Conservation (phyloP, 2,797 vertebrate species). For the Pristis pectinata region DNA sequence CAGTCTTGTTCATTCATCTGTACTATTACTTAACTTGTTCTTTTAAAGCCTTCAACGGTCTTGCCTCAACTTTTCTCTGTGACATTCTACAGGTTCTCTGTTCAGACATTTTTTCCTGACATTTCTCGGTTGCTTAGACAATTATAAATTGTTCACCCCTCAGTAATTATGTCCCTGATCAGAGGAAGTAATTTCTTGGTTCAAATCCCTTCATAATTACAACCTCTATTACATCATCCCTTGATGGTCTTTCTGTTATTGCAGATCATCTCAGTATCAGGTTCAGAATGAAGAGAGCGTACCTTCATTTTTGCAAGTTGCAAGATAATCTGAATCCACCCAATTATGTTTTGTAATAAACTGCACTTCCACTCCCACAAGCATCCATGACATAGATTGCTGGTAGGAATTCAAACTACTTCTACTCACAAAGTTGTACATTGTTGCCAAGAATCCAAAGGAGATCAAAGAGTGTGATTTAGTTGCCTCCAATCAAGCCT, state of each 20-base stretch:
- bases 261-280: not conserved
- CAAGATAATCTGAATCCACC: not conserved
- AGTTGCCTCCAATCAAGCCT: not conserved
- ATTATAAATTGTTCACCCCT: not conserved
- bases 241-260: not conserved
- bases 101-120: not conserved
- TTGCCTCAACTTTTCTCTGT: not conserved
- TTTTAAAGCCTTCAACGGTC: not conserved
- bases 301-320: not conserved
- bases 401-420: not conserved
- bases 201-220: not conserved
- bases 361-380: not conserved
- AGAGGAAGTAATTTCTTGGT: not conserved
- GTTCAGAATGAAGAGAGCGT: not conserved
- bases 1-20: not conserved
- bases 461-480: not conserved
- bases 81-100: not conserved
- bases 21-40: not conserved
- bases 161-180: not conserved
- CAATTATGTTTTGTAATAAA: not conserved
- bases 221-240: not conserved
- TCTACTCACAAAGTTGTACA: not conserved
- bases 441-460: not conserved
- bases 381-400: not conserved
- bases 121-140: not conserved